Conservation (phyloP, 2,113 vertebrate species). For the Pelecanus crispus region DNA sequence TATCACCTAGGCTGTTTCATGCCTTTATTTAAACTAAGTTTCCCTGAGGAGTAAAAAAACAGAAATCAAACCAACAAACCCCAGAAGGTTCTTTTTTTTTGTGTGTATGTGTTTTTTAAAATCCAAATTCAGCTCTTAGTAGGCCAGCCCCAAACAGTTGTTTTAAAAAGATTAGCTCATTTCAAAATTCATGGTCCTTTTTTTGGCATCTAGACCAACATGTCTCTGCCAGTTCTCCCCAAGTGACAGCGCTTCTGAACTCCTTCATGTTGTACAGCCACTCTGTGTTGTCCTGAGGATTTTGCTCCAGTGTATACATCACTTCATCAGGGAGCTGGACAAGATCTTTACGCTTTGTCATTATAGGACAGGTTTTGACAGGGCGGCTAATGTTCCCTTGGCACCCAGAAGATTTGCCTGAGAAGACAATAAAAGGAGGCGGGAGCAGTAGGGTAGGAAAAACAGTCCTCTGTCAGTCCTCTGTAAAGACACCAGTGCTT, state of each 20-base stretch:
- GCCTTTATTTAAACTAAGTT: not conserved
- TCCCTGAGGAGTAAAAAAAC: not conserved
- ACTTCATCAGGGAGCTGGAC: not conserved
- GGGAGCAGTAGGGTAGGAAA: not conserved
- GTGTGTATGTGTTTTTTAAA: not conserved
- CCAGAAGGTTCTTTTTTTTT: not conserved
- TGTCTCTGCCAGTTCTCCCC: not conserved
- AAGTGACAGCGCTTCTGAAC: not conserved
- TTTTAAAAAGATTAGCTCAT: not conserved
- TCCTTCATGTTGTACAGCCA: not conserved
- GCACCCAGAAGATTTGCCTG: not conserved
- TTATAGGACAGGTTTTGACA: not conserved
- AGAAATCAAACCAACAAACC: not conserved
- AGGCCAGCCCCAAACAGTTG: not conserved
- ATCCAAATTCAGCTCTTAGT: not conserved
- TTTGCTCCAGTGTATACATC: not conserved
- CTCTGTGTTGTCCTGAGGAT: not conserved
- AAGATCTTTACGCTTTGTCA: not conserved
- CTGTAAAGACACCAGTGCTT: not conserved
- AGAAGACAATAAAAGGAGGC: not conserved
- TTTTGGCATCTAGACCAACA: not conserved
- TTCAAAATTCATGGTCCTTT: not conserved
- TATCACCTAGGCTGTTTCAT: not conserved
- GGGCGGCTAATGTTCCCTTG: not conserved
- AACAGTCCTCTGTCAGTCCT: not conserved